These are phyloP conservation scores for Podarcis cretensis DNA, from an alignment of 2,113 vertebrate species.

Conservation along the genomic window DNA sequence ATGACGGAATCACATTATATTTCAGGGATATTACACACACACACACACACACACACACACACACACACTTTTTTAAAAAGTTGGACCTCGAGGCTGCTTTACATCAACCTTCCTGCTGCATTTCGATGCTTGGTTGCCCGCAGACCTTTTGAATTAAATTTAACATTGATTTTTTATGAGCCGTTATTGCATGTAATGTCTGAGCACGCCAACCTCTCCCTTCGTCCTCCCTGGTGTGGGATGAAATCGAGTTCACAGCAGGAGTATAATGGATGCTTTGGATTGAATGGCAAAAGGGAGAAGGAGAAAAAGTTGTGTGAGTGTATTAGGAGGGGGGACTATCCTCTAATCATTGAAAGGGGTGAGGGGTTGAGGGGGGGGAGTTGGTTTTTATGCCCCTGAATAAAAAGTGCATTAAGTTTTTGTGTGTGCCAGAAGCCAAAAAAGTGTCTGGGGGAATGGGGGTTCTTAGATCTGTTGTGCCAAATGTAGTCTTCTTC, in stretches of 20 bases:
- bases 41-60: neutral
- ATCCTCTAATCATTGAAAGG: conserved; percentile 59
- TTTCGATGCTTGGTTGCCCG: conserved; percentile 63
- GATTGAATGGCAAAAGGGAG: conserved; percentile 55
- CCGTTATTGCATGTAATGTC: conserved; percentile 59
- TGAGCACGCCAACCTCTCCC: conserved; percentile 57
- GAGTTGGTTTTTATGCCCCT: conserved; percentile 56
- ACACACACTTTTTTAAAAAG: conserved; percentile 31
- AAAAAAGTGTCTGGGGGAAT: conserved; percentile 39
- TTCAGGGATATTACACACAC: neutral
- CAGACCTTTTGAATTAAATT: conserved; percentile 70
- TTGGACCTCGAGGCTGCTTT: conserved; percentile 40
- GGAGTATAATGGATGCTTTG: conserved; percentile 56
- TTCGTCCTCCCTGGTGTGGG: conserved; percentile 67
- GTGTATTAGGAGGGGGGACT: conserved; percentile 32
- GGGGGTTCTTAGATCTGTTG: conserved; percentile 42
- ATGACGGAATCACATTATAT: conserved; percentile 43
- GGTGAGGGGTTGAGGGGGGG: neutral
- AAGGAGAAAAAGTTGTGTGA: neutral
- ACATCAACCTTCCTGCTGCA: conserved; percentile 59
- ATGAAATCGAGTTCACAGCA: conserved; percentile 74
- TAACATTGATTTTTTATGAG: conserved; percentile 70
- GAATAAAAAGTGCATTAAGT: conserved; percentile 68
- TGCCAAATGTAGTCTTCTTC: conserved; percentile 10
- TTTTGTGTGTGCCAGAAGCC: conserved; percentile 34